A percentile compares a stretch with the other conserved stretches of the same genome.
These are phyloP conservation scores for Chromobotia macracanthus DNA, from an alignment of 2,797 vertebrate genomes.

Conservation along the genomic window DNA sequence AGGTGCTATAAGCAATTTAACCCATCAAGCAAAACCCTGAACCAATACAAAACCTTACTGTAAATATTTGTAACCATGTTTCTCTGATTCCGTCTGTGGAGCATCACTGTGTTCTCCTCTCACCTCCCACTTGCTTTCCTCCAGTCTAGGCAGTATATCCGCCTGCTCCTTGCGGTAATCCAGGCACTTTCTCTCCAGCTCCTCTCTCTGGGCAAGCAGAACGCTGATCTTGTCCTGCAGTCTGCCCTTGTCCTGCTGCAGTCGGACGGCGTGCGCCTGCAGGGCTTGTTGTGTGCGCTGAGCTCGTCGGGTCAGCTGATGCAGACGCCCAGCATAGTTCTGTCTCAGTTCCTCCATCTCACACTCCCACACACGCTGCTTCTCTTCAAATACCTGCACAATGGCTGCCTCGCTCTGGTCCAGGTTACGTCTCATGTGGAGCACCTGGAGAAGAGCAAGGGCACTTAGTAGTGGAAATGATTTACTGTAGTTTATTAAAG, in stretches of 20 bases:
- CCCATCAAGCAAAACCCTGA: too few species aligned
- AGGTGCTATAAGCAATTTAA: too few species aligned
- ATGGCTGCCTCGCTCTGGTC: conserved; percentile 98
- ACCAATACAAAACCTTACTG: too few species aligned
- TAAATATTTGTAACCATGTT: too few species aligned
- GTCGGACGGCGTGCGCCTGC: conserved; percentile 91
- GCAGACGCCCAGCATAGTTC: conserved; percentile 93
- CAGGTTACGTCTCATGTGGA: conserved; percentile 93
- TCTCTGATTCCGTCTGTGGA: not conserved
- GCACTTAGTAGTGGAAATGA: not conserved
- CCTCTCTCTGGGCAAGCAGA: conserved; percentile 91
- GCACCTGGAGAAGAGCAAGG: conserved; percentile 69
- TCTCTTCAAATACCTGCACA: conserved; percentile 98
- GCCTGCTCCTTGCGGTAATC: conserved; percentile 98
- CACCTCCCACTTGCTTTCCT: conserved; percentile 99
- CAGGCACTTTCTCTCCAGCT: conserved; percentile 94
- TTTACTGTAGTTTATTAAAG: not conserved
- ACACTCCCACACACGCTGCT: conserved; percentile 96
- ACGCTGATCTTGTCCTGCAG: conserved; percentile 94
- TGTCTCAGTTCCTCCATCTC: conserved; percentile 97
- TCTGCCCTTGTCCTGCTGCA: conserved; percentile 96
- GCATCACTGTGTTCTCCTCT: conserved; percentile 63
- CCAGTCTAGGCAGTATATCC: conserved; percentile 94
- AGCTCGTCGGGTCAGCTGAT: conserved; percentile 93
- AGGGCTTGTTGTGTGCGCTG: conserved; percentile 94